Evolutionary conservation across 2,888 invertebrate genomes (phyloP).

Genomic region (Aphidoletes aphidimyza): DNA sequence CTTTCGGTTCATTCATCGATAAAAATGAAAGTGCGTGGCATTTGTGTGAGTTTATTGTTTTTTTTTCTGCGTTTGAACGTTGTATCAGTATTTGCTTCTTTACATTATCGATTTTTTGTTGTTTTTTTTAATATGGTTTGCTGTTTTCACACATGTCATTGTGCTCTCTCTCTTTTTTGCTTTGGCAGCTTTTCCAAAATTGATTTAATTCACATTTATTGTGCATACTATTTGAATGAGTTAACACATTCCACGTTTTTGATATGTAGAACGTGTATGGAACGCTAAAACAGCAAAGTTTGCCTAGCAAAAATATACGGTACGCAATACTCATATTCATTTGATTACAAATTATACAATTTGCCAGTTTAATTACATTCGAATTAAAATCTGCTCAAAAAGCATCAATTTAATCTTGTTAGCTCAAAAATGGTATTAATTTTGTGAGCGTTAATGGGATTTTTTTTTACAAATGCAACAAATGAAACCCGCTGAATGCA

Average conservation of each 20-base stretch:
- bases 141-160: background rate
- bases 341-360: too few relatives aligned
- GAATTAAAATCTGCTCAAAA: too few relatives aligned
- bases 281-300: background rate
- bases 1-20: conserved; percentile 34
- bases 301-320: background rate
- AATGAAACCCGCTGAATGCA: too few relatives aligned
- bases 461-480: too few relatives aligned
- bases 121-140: too few relatives aligned
- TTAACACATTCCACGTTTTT: background rate
- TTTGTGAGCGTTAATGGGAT: too few relatives aligned
- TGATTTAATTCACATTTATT: background rate
- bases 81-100: background rate
- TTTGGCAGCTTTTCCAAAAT: background rate
- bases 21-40: conserved; percentile 40
- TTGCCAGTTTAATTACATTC: too few relatives aligned
- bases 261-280: too few relatives aligned
- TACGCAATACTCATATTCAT: too few relatives aligned
- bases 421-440: too few relatives aligned
- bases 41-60: background rate
- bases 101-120: background rate
- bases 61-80: background rate
- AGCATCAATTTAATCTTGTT: too few relatives aligned
- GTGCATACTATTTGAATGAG: background rate
- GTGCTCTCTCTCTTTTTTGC: conserved; percentile 15